Evolutionary conservation across 1,140 invertebrate genomes (phyloP), one percentile per base, ranked within the genome.

Genomic region (Kradibia gibbosae): DNA sequence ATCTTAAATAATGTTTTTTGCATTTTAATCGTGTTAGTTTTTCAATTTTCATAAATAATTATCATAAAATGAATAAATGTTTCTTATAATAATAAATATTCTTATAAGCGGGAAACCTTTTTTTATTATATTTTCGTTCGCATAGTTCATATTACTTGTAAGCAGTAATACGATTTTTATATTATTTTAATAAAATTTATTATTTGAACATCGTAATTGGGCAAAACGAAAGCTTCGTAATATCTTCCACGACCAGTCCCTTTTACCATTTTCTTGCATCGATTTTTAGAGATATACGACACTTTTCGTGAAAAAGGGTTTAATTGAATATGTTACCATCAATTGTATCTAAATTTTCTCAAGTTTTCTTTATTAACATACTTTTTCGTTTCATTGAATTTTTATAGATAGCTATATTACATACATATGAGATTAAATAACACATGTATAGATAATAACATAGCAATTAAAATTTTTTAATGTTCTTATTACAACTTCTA

Each of bases 281-380:
- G 42, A 71, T n/a, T 22, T 11, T 17, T n/a, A 22, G 42, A 8
- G 67, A 71, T 71, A 42, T 71, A 22, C 22, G 39, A 42, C 45
- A 71, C 48, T 53, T 71, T 22, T 39, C 22, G 8, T 45, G 31
- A 42, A 45, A 71, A 71, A 71, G 48, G 36, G 39, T 71, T 71
- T 71, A 45, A 71, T 71, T 71, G 39, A 42, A 45, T 48, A 45
- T 34, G 45, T 71, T 71, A 20, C n/a, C 1, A 17, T 4, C 31
- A 42, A n/a, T 34, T 7, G 1, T 39, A 71, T 71, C 67, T 45
- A 71, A 17, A 71, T 39, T 71, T 71, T 71, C 67, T 71, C 3
- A 45, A 45, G 39, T 71, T 42, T 53, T 53, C 50, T 53, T 53
- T 11, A 53, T 53, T 53, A 53, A 53, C 15, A 53, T 17, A 22